phyloP scores from a whole-genome alignment of 2,888 invertebrate genomes.

The Pycnomerus fuliginosus region DNA sequence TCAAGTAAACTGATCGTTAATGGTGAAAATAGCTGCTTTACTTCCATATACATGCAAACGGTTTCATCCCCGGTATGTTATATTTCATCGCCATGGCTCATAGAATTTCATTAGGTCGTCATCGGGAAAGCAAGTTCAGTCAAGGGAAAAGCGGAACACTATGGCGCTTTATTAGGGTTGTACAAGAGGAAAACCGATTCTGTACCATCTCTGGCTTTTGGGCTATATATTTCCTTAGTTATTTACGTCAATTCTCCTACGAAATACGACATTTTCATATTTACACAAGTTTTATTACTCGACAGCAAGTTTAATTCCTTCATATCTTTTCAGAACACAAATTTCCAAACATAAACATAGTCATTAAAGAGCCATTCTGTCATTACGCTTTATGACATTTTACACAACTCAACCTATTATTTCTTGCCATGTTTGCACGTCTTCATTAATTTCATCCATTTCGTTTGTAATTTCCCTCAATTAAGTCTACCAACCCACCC shows the following conservation, averaged over 20 bases:
- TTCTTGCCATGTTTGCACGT: conserved; percentile 15
- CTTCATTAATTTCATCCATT: conserved; percentile 3
- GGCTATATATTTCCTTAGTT: conserved; percentile 30
- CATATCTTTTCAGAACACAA: conserved; percentile 25
- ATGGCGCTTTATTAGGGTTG: conserved; percentile 46
- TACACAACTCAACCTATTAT: conserved; percentile 10
- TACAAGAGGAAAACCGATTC: conserved; percentile 22
- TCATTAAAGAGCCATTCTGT: conserved; percentile 23
- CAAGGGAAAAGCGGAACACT: conserved; percentile 47
- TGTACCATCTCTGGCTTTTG: conserved; percentile 17
- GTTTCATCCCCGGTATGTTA: conserved; percentile 38
- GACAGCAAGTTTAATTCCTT: conserved; percentile 24
- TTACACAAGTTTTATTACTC: conserved; percentile 31
- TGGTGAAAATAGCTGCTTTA: conserved; percentile 38
- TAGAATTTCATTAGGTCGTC: conserved; percentile 51
- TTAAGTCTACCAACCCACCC: no score
- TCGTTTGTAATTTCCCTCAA: no score
- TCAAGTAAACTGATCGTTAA: conserved; percentile 30
- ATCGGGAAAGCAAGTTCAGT: conserved; percentile 45
- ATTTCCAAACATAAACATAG: conserved; percentile 26
- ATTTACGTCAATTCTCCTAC: conserved; percentile 28
- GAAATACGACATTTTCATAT: conserved; percentile 23
- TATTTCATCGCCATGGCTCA: conserved; percentile 48
- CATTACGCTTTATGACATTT: conserved; percentile 23
- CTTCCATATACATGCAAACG: conserved; percentile 46